These are phyloP conservation scores for Chamaea fasciata DNA, from an alignment of 2,113 vertebrate species.

Conservation along the genomic window DNA sequence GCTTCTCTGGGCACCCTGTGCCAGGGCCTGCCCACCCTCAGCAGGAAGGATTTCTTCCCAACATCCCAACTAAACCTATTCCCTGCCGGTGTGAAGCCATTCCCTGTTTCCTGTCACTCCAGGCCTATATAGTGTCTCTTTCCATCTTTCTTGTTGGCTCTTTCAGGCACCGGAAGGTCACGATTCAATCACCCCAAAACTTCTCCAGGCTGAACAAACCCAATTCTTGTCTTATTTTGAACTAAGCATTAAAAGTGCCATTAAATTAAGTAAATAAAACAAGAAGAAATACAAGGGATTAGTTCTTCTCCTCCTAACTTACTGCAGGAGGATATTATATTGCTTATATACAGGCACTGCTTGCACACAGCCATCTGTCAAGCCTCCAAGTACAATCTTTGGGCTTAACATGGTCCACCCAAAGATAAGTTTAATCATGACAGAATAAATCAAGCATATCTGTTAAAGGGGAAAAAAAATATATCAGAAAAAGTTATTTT, in stretches of 20 bases:
- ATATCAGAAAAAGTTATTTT: neutral
- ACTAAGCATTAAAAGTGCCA: neutral
- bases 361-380: neutral
- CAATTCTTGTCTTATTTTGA: neutral
- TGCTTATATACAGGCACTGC: neutral
- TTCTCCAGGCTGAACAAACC: neutral
- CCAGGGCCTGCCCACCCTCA: fast-evolving
- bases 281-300: neutral
- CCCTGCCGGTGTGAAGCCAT: neutral
- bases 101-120: neutral
- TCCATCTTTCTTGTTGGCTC: too few species aligned
- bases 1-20: neutral
- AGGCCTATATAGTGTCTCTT: fast-evolving
- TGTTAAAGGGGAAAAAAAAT: neutral
- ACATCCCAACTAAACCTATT: neutral
- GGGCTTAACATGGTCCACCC: neutral
- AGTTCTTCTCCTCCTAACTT: neutral
- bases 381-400: neutral
- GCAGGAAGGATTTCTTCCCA: neutral
- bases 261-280: neutral
- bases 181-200: neutral
- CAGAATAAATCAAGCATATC: neutral
- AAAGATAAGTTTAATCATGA: neutral
- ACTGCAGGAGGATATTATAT: neutral
- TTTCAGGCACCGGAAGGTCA: neutral